Percentiles rank a stretch among this genome's conserved stretches.
Evolutionary conservation across 2,797 vertebrate genomes (phyloP).

Genomic region (Botia almorhae): DNA sequence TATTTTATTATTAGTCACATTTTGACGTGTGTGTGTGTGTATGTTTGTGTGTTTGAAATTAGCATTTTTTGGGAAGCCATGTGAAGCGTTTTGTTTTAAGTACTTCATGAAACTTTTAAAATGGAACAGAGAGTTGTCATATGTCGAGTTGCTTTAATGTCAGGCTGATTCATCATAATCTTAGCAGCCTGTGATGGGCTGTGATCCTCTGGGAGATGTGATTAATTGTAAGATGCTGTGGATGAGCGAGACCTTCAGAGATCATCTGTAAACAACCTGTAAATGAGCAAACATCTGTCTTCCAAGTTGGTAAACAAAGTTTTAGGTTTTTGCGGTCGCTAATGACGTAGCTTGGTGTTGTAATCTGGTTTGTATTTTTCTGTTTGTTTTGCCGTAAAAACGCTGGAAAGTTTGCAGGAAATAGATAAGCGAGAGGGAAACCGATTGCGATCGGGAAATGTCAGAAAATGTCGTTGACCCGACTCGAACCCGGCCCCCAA

Average conservation of each 20-base stretch:
- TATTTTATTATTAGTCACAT: too few species aligned
- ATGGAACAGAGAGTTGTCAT: not conserved
- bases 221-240: not conserved
- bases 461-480: not conserved
- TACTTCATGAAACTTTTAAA: slow-evolving; percentile 10
- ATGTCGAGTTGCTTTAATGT: slow-evolving; percentile 23
- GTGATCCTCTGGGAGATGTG: slow-evolving; percentile 14
- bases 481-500: not conserved
- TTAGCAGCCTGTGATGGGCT: slow-evolving; percentile 9
- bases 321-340: not conserved
- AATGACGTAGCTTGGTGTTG: not conserved
- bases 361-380: too few species aligned
- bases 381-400: too few species aligned
- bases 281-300: slow-evolving; percentile 6
- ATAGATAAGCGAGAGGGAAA: not conserved
- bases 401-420: not conserved
- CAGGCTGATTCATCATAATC: slow-evolving; percentile 37
- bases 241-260: slow-evolving; percentile 17
- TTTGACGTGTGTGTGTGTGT: too few species aligned
- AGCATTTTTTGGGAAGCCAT: too few species aligned
- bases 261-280: slow-evolving; percentile 39
- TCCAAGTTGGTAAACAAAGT: not conserved
- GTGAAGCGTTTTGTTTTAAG: not conserved
- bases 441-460: not conserved
- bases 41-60: too few species aligned